Evolutionary conservation across 1,140 invertebrate genomes (phyloP).

Genomic region (Spodoptera litura): DNA sequence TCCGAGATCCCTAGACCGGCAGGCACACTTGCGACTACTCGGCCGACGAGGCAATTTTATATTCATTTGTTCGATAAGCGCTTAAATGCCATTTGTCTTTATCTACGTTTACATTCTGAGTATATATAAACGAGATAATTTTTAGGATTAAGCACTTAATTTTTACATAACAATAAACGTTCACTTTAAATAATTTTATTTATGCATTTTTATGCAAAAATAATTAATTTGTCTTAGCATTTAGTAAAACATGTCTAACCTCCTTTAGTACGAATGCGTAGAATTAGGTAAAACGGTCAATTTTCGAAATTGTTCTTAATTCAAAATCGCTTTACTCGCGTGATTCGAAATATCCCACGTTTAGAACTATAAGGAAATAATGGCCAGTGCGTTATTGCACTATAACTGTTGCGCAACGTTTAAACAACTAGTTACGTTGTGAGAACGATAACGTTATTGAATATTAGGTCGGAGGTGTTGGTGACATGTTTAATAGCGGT

Average conservation of each 20-base stretch:
- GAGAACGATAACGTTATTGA: slow-evolving; percentile 20
- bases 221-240: not conserved
- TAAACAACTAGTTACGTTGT: slow-evolving; percentile 19
- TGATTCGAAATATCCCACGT: slow-evolving; percentile 21
- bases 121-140: no score
- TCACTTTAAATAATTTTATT: no score
- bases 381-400: slow-evolving; percentile 16
- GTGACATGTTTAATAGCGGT: slow-evolving; percentile 4
- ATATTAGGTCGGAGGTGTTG: not conserved
- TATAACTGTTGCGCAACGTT: slow-evolving; percentile 14
- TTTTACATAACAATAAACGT: no score
- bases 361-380: slow-evolving; percentile 18
- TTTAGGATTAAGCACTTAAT: no score
- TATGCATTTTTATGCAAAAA: not conserved
- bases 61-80: no score
- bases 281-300: slow-evolving; percentile 22
- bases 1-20: no score
- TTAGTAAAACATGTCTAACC: not conserved
- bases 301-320: slow-evolving; percentile 35
- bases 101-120: no score
- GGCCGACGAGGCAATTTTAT: no score
- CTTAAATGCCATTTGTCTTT: no score
- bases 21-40: no score
- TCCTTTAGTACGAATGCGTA: not conserved
- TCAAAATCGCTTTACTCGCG: slow-evolving; percentile 33